Evolutionary conservation across 2,888 invertebrate genomes (phyloP).

Genomic region (Frankliniella intonsa): DNA sequence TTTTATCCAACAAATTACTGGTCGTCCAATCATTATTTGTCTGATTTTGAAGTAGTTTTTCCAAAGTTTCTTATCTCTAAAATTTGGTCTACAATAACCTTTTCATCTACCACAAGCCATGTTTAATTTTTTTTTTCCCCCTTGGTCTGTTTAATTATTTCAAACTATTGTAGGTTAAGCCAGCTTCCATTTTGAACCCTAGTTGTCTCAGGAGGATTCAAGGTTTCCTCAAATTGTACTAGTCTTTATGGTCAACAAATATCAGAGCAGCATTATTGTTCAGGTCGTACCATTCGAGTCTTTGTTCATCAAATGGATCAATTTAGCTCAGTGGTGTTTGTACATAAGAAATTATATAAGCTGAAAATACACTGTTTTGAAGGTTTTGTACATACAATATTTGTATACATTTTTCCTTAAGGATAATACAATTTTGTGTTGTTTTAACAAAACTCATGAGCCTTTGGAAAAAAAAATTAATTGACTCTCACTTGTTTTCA

Average conservation of each 20-base stretch:
- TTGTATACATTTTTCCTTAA: neutral
- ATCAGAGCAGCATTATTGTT: neutral
- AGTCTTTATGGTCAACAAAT: conserved; percentile 20
- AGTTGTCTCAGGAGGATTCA: too few species aligned
- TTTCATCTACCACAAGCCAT: neutral
- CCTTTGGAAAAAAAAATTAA: neutral
- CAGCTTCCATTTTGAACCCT: neutral
- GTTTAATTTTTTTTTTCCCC: neutral
- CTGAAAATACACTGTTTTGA: neutral
- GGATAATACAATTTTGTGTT: neutral
- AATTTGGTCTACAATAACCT: neutral
- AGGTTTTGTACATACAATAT: neutral
- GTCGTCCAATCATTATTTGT: too few species aligned
- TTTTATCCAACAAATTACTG: too few species aligned
- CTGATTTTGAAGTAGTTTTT: neutral
- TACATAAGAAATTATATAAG: conserved; percentile 1
- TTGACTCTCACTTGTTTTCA: neutral
- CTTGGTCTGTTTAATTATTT: neutral
- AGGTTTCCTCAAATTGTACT: neutral
- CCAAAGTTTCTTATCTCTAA: neutral
- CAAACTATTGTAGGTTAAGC: neutral
- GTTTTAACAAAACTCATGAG: neutral
- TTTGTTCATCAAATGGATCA: neutral
- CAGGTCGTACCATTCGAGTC: neutral
- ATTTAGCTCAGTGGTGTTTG: neutral